A percentile compares a stretch with the other conserved stretches of the same genome.
phyloP scores from a whole-genome alignment of 1,140 invertebrate species.

The Zaprionus inermis region DNA sequence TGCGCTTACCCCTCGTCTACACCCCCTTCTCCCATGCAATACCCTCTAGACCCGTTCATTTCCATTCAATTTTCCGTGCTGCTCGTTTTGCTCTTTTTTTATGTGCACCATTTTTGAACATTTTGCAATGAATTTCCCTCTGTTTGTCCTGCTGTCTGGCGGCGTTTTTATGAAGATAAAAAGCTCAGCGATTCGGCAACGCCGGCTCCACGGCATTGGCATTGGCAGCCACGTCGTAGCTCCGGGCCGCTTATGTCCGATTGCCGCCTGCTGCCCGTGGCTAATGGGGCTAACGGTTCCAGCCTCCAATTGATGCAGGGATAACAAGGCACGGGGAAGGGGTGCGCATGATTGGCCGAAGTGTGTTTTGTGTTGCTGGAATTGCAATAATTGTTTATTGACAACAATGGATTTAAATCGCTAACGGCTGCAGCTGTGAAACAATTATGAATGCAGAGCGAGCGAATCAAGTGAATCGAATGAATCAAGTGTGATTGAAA shows the following conservation, averaged over 20 bases:
- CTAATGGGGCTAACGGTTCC: conserved; percentile 64
- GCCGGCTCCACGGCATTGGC: no score
- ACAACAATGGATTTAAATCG: conserved; percentile 78
- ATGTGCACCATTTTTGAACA: conserved; percentile 55
- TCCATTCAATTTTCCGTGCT: conserved; percentile 61
- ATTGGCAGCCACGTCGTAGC: no score
- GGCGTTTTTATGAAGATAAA: conserved; percentile 80
- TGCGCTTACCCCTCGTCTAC: not conserved
- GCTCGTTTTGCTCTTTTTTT: conserved; percentile 35
- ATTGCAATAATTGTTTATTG: conserved; percentile 80
- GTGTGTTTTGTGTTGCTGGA: conserved; percentile 46
- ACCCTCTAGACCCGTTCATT: conserved; percentile 27
- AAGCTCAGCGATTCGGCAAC: conserved; percentile 63
- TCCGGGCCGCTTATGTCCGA: conserved; percentile 38
- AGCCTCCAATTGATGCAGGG: not conserved
- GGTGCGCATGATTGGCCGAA: not conserved
- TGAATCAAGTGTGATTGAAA: conserved; percentile 47
- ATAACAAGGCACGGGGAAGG: not conserved
- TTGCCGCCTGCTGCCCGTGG: conserved; percentile 55
- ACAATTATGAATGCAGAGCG: conserved; percentile 59
- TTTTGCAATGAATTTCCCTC: conserved; percentile 71
- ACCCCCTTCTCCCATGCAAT: not conserved
- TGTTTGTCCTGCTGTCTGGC: conserved; percentile 47
- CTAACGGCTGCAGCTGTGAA: conserved; percentile 68
- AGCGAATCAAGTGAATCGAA: conserved; percentile 25